Conservation (phyloP, 2,113 vertebrate species). For the Phalacrocorax carbo region DNA sequence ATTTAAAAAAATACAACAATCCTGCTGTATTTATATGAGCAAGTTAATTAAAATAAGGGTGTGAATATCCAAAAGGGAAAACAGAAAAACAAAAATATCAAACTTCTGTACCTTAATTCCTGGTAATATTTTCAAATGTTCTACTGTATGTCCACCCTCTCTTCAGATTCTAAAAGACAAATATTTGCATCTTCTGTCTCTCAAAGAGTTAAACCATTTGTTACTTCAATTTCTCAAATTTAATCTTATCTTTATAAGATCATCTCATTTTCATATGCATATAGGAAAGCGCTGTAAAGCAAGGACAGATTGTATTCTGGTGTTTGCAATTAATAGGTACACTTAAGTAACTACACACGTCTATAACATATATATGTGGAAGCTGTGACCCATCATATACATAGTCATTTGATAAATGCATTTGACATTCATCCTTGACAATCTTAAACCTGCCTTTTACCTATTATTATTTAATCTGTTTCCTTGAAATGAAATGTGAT, state of each 20-base stretch:
- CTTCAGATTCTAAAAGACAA: background rate
- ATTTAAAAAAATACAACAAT: slow-evolving; percentile 70
- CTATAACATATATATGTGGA: background rate
- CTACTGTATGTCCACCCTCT: background rate
- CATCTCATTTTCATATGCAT: background rate
- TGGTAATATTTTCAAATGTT: background rate
- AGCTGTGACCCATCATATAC: background rate
- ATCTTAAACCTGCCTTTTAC: background rate
- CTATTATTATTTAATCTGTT: background rate
- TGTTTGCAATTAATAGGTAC: background rate
- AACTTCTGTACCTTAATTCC: background rate
- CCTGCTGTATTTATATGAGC: slow-evolving; percentile 70
- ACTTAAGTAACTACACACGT: background rate
- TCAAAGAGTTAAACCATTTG: background rate
- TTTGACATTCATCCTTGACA: background rate
- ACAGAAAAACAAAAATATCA: background rate
- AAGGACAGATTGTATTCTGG: background rate
- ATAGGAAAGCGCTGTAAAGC: background rate
- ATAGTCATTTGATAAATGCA: background rate
- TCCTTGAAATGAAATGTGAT: background rate
- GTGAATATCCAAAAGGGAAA: background rate
- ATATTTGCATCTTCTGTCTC: background rate
- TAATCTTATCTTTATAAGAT: background rate
- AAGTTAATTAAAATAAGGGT: slow-evolving; percentile 34
- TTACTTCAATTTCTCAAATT: background rate